These are phyloP conservation scores for Mimumesa dahlbomi DNA, from an alignment of 2,888 invertebrate species.

Conservation along the genomic window DNA sequence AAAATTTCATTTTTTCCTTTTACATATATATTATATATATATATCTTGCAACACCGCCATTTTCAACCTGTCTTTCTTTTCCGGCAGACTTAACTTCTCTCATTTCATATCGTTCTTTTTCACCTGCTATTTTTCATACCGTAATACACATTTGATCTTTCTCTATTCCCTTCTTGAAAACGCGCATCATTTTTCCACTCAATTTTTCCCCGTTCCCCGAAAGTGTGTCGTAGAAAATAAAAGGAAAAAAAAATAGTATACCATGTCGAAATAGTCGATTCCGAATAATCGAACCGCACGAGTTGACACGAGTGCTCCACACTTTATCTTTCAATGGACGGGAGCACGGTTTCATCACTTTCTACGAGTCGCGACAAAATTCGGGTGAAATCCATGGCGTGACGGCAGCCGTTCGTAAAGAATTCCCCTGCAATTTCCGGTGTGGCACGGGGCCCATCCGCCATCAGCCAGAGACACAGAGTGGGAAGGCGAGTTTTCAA, in stretches of 20 bases:
- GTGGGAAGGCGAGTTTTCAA: constrained; percentile 57
- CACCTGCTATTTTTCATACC: not conserved
- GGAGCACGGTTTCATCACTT: too few relatives aligned
- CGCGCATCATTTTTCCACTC: too few relatives aligned
- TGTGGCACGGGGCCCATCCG: constrained; percentile 28
- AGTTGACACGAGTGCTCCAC: too few relatives aligned
- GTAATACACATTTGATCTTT: not conserved
- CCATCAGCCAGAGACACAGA: not conserved
- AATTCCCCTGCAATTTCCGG: constrained; percentile 64
- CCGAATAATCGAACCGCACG: too few relatives aligned
- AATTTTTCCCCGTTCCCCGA: too few relatives aligned
- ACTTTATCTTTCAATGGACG: too few relatives aligned
- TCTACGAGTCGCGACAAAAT: constrained; percentile 25
- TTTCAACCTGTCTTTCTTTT: too few relatives aligned
- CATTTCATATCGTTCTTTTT: not conserved
- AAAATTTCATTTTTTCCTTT: constrained; percentile 17
- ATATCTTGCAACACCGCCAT: too few relatives aligned
- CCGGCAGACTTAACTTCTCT: too few relatives aligned
- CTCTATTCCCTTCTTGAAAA: too few relatives aligned
- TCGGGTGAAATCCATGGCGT: constrained; percentile 25
- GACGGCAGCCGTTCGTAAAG: constrained; percentile 50
- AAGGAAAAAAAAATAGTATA: not conserved
- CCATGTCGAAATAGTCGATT: not conserved
- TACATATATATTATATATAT: too few relatives aligned
- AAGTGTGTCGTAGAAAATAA: not conserved